A percentile compares a stretch with the other conserved stretches of the same genome.
phyloP scores from a whole-genome alignment of 2,888 invertebrate species.

The Norana najaformis region DNA sequence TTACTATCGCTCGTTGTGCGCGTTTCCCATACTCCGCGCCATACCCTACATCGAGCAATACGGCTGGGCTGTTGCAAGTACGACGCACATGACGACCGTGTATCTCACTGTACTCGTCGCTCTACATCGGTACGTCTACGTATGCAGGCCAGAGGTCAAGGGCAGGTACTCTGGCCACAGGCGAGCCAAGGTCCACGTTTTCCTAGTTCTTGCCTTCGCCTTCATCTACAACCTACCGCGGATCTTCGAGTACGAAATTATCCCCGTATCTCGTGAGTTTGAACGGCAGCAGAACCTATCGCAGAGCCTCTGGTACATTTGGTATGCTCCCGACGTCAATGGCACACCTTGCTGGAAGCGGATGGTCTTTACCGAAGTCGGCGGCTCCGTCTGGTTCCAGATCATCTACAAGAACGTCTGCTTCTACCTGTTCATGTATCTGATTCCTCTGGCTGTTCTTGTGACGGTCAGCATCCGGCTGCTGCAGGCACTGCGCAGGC shows the following conservation, averaged over 20 bases:
- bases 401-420: constrained; percentile 38
- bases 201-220: constrained; percentile 30
- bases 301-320: background rate
- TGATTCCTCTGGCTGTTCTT: constrained; percentile 36
- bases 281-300: background rate
- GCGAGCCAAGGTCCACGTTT: constrained; percentile 35
- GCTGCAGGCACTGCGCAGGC: constrained; percentile 30
- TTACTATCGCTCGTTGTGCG: constrained; percentile 26
- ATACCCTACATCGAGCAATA: constrained; percentile 33
- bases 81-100: constrained; percentile 55
- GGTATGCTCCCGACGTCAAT: constrained; percentile 3
- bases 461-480: constrained; percentile 35
- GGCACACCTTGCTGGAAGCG: background rate
- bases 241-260: constrained; percentile 34
- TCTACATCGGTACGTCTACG: constrained; percentile 56
- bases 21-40: background rate
- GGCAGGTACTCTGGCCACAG: constrained; percentile 15
- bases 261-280: background rate
- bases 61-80: constrained; percentile 50
- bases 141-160: constrained; percentile 56
- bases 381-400: constrained; percentile 28
- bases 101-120: constrained; percentile 58
- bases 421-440: constrained; percentile 40
- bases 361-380: constrained; percentile 33
- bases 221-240: constrained; percentile 39